Evolutionary conservation across 53 echinoderm and acorn worm species (phyloP).

Genomic region (Pentamera pediparva): DNA sequence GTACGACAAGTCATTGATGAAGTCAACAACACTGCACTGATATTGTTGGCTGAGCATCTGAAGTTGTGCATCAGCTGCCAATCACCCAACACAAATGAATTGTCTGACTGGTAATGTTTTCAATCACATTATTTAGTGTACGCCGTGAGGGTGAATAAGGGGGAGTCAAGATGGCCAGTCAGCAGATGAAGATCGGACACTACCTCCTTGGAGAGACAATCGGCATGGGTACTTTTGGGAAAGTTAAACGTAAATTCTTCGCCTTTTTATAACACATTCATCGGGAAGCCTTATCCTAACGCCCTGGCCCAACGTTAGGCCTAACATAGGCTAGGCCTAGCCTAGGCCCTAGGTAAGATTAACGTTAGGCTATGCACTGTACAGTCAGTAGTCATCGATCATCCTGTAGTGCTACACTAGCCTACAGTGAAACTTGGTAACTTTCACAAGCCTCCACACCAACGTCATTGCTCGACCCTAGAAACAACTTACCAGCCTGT

Average conservation of each 20-base stretch:
- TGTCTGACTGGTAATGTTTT: too few species aligned
- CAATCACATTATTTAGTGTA: neutral
- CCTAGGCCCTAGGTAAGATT: neutral
- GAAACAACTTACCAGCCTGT: too few species aligned
- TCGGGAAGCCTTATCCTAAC: neutral
- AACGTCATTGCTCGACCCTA: too few species aligned
- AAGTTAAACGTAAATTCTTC: constrained; percentile 87
- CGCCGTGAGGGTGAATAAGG: too few species aligned
- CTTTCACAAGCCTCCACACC: too few species aligned
- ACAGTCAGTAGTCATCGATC: too few species aligned
- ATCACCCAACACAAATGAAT: too few species aligned
- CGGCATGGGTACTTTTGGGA: constrained; percentile 97
- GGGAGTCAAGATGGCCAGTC: constrained; percentile 33
- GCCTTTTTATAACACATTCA: neutral
- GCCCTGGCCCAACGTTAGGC: neutral
- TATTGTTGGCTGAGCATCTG: too few species aligned
- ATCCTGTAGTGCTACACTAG: neutral
- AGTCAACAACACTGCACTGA: neutral
- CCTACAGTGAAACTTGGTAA: neutral
- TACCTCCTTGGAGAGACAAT: constrained; percentile 93
- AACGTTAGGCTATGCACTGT: neutral
- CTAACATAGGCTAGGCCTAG: neutral
- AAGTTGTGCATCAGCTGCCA: too few species aligned
- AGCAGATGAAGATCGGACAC: constrained; percentile 96
- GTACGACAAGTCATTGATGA: too few species aligned